Evolutionary conservation across 2,797 vertebrate species (phyloP).

Genomic region (Danio choprae): DNA sequence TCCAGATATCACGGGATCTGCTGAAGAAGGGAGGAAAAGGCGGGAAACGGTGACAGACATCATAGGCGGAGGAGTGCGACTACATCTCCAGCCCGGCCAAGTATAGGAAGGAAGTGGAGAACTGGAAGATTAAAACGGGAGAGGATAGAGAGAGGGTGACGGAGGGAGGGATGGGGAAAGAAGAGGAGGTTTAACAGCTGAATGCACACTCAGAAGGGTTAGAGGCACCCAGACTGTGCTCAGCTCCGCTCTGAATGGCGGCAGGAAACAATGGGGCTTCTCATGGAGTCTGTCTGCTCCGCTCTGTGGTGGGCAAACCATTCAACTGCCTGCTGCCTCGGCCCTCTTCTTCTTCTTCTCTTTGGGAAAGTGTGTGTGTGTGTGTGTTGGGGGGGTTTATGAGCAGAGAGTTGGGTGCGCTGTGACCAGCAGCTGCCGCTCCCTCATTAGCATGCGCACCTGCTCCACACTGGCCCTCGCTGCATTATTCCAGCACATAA

Average conservation of each 20-base stretch:
- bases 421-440: slow-evolving; percentile 83
- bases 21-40: slow-evolving; percentile 5
- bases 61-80: slow-evolving; percentile 8
- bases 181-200: slow-evolving; percentile 74
- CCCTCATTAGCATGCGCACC: slow-evolving; percentile 92
- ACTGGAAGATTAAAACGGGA: slow-evolving; percentile 32
- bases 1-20: background rate
- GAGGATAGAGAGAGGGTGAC: slow-evolving; percentile 24
- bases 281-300: slow-evolving; percentile 71
- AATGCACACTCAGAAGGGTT: slow-evolving; percentile 66
- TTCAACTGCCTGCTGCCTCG: slow-evolving; percentile 60
- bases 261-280: slow-evolving; percentile 82
- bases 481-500: slow-evolving; percentile 36
- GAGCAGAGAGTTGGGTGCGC: slow-evolving; percentile 35
- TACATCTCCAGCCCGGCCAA: slow-evolving; percentile 49
- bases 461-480: slow-evolving; percentile 80
- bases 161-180: slow-evolving; percentile 47
- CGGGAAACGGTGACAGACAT: background rate
- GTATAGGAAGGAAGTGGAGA: slow-evolving; percentile 63
- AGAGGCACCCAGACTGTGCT: slow-evolving; percentile 69
- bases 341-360: slow-evolving; percentile 52
- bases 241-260: slow-evolving; percentile 70
- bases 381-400: slow-evolving; percentile 50
- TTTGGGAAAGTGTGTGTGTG: slow-evolving; percentile 64
- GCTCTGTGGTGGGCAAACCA: slow-evolving; percentile 58